A percentile compares a stretch with the other conserved stretches of the same genome.
Evolutionary conservation across 2,113 vertebrate species (phyloP).

Genomic region (Edolisoma coerulescens): DNA sequence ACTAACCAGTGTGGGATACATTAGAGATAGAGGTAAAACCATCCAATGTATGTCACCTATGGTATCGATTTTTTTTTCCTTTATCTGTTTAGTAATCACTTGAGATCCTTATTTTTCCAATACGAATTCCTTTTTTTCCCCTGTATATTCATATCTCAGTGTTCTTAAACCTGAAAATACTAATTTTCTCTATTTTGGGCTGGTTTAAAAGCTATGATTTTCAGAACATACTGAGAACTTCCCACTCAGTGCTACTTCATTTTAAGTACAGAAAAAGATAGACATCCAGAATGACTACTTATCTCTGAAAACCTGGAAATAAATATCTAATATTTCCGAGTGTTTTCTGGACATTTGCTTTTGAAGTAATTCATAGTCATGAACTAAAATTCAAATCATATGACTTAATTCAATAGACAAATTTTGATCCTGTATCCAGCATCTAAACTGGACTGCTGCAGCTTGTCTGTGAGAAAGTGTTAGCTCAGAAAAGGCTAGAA

Average conservation of each 20-base stretch:
- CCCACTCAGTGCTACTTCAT: not conserved
- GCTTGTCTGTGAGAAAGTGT: not conserved
- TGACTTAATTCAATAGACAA: not conserved
- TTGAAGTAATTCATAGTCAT: not conserved
- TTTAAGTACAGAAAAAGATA: not conserved
- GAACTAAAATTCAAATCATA: not conserved
- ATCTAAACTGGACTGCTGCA: not conserved
- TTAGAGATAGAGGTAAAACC: not conserved
- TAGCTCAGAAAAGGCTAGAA: not conserved
- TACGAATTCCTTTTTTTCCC: rapidly evolving
- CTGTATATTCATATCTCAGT: not conserved
- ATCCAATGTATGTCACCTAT: not conserved
- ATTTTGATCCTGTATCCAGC: not conserved
- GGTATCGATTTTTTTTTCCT: rapidly evolving
- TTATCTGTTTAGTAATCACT: not conserved
- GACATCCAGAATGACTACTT: not conserved
- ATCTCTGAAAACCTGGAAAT: not conserved
- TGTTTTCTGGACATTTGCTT: not conserved
- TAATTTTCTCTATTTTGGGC: not conserved
- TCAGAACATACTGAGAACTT: not conserved
- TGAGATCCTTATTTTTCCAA: not conserved
- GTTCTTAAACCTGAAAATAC: not conserved
- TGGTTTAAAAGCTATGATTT: not conserved
- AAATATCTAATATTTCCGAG: not conserved
- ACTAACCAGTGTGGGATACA: not conserved